A percentile compares a stretch with the other conserved stretches of the same genome.
Evolutionary conservation across 1,140 invertebrate species (phyloP).

Genomic region (Drosophila rhopaloa): DNA sequence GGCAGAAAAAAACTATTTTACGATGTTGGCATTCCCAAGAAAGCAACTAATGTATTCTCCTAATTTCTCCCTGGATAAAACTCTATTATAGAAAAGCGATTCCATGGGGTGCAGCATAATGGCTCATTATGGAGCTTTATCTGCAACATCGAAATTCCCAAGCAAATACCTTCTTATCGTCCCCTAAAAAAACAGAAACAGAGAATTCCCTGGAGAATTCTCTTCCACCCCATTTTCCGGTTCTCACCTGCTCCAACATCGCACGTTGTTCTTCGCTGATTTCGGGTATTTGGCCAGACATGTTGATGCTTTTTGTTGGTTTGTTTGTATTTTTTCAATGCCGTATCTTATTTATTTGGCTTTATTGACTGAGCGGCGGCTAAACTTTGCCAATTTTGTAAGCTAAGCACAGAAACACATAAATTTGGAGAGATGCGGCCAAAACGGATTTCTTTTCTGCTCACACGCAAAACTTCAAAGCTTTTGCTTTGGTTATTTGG

Average conservation of each 20-base stretch:
- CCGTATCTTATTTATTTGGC: constrained; percentile 21
- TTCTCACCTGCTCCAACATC: constrained; percentile 70
- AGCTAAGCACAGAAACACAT: constrained; percentile 11
- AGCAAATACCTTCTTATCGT: neutral
- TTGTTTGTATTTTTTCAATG: constrained; percentile 27
- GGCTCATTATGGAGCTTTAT: neutral
- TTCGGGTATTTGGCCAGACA: constrained; percentile 73
- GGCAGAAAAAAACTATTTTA: neutral
- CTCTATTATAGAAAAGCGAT: neutral
- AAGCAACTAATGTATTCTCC: neutral
- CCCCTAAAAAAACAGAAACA: neutral
- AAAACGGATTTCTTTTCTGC: constrained; percentile 62
- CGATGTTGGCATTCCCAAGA: neutral
- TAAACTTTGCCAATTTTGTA: constrained; percentile 48
- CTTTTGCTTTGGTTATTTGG: constrained; percentile 36
- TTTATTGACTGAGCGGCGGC: constrained; percentile 28
- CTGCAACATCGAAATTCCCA: neutral
- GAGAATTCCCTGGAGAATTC: neutral
- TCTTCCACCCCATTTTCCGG: no score
- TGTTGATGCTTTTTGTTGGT: constrained; percentile 44
- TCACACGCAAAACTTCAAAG: constrained; percentile 57
- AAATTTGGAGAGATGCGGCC: constrained; percentile 11
- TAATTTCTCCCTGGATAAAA: neutral
- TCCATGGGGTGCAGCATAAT: neutral
- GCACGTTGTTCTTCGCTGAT: constrained; percentile 68